Base-by-base conservation (phyloP, 1,140 invertebrate genomes). In the Teleopsis dalmanni region DNA sequence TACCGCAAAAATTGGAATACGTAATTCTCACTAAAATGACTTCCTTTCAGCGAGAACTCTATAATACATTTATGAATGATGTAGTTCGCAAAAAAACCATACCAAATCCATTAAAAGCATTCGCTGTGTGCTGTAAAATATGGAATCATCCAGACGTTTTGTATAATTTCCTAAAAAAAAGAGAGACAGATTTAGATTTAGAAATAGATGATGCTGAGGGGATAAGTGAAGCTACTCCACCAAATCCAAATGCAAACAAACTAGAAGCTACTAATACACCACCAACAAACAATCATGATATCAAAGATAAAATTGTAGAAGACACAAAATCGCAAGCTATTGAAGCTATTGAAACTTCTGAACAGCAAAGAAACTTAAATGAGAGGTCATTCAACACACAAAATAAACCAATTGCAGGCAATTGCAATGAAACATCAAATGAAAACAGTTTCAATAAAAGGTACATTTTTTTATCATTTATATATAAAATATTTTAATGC, bases 71-170 rank as follows among this genome's bases (percentile, higher is more conserved):
- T 59, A 92, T 95, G 83, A 87, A 89, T 60, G 90, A 95, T 72
- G 85, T 95, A 3, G 85, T 90, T 2, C 77, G 87, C 37, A 85
- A 80, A 9, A 85, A 88, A 50, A 81, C 88, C 22, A 88, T 93
- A 19, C 89, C 89, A 6, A 98, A 98, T 78, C 94, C 96, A 1
- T 76, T 99, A 10, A 96, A 95, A 71, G 93, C 96, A 4, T 99
- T 98, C 75, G 91, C 95, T 33, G 91, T 98, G 43, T 98, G 95
- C 71, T 97, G 94, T 65, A 98, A 99, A 82, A 98, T 99, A 55
- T 98, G 95, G 95, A 99, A 99, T 70, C 96, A 99, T 76, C 95
- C 96, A 1, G 96, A 99, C 73, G 87, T 98, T 40, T 70, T 99
- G 25, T 94, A 93, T 63, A 86, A 94, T 67, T 90, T 95, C 65